Percentiles rank a stretch among this genome's conserved stretches.
Evolutionary conservation across 2,888 invertebrate genomes (phyloP).

Genomic region (Scrobipalpa atriplicella): DNA sequence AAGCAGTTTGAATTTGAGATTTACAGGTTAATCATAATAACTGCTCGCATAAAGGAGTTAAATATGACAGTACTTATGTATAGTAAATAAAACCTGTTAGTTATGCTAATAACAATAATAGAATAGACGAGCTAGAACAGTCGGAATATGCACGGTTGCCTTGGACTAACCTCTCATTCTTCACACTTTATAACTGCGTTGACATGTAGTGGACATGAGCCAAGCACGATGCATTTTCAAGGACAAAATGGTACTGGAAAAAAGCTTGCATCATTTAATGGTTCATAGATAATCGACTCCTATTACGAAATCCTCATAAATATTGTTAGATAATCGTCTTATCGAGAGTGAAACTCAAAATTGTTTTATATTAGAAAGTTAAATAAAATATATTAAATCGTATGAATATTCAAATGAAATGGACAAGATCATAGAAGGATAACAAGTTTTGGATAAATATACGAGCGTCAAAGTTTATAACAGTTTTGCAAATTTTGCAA

Average conservation of each 20-base stretch:
- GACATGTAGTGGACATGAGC: conserved; percentile 27
- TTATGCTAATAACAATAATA: conserved; percentile 36
- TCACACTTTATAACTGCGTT: conserved; percentile 33
- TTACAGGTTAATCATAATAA: background rate
- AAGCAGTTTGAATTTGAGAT: background rate
- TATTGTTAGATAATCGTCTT: conserved; percentile 22
- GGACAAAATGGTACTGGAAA: conserved; percentile 14
- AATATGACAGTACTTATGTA: background rate
- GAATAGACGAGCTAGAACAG: conserved; percentile 34
- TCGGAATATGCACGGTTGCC: conserved; percentile 38
- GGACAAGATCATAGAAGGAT: conserved; percentile 30
- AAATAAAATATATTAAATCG: conserved; percentile 33
- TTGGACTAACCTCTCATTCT: conserved; percentile 51
- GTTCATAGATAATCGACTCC: conserved; percentile 7
- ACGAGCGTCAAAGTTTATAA: background rate
- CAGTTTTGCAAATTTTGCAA: background rate
- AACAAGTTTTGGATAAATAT: background rate
- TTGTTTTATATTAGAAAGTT: conserved; percentile 28
- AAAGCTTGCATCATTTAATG: conserved; percentile 32
- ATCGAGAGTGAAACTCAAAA: conserved; percentile 40
- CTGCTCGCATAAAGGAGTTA: background rate
- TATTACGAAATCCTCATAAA: conserved; percentile 26
- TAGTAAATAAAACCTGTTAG: conserved; percentile 3
- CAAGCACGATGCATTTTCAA: conserved; percentile 16
- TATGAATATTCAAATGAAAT: conserved; percentile 46